Conservation (phyloP, 2,888 invertebrate genomes). For the Hydropsyche betteni region DNA sequence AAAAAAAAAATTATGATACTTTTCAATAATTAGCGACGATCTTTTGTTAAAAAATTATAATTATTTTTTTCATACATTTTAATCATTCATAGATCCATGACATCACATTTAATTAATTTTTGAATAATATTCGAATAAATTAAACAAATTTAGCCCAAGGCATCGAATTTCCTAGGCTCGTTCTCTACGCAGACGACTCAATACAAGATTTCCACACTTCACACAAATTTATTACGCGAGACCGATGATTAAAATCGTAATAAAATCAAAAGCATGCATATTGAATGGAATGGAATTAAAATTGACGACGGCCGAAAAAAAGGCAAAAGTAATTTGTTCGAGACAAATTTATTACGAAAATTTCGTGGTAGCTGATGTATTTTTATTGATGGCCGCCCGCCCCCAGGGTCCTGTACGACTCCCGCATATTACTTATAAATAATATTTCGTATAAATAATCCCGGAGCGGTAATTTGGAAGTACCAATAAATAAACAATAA, state of each 20-base stretch:
- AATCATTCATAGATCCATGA: no score
- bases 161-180: constrained; percentile 4
- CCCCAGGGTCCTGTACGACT: background rate
- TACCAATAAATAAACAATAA: constrained; percentile 40
- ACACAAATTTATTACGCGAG: background rate
- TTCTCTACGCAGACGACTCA: constrained; percentile 15
- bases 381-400: constrained; percentile 27
- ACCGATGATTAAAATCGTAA: no score
- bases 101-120: no score
- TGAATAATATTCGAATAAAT: no score
- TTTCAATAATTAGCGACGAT: no score
- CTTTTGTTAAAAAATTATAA: no score
- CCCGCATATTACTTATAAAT: background rate
- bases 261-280: no score
- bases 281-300: no score
- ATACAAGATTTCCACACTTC: constrained; percentile 27
- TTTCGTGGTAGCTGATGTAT: constrained; percentile 30
- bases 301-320: background rate
- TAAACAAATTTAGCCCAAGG: background rate
- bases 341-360: constrained; percentile 27
- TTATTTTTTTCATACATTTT: no score
- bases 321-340: constrained; percentile 20
- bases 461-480: constrained; percentile 34
- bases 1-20: no score
- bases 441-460: constrained; percentile 30